These are phyloP conservation scores for Apis florea DNA, from an alignment of 1,140 invertebrate species.

Conservation along the genomic window DNA sequence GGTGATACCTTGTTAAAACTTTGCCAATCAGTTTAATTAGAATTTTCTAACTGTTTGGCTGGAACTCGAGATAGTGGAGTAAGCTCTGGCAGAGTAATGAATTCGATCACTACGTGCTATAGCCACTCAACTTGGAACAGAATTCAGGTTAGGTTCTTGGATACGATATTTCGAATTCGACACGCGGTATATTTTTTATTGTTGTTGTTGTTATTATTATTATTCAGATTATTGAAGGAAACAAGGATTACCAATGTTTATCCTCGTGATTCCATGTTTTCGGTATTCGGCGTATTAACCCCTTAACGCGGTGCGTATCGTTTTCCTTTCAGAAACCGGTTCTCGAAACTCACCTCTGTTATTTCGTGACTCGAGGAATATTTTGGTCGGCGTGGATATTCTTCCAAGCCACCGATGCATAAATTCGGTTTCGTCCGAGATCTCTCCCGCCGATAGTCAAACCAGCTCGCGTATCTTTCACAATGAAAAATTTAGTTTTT, in stretches of 20 bases:
- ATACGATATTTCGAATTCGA: neutral
- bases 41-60: conserved; percentile 36
- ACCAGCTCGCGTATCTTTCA: neutral
- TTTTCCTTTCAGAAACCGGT: conserved; percentile 43
- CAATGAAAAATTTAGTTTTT: too few relatives aligned
- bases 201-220: too few relatives aligned
- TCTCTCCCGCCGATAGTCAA: conserved; percentile 16
- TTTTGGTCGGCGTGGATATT: conserved; percentile 45
- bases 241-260: neutral
- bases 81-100: neutral
- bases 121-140: conserved; percentile 1
- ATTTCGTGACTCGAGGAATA: conserved; percentile 49
- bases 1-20: conserved; percentile 38
- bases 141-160: neutral
- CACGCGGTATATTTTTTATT: neutral
- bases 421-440: conserved; percentile 48
- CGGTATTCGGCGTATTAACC: conserved; percentile 29
- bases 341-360: conserved; percentile 38
- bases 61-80: conserved; percentile 24
- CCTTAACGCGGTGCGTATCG: conserved; percentile 43
- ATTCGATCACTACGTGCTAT: conserved; percentile 12
- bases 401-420: conserved; percentile 42
- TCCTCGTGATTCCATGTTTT: conserved; percentile 4
- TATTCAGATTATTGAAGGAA: neutral
- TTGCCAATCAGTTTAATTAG: conserved; percentile 40